Base-by-base conservation (phyloP, 2,888 invertebrate genomes). In the Lasioglossum marginatum region DNA sequence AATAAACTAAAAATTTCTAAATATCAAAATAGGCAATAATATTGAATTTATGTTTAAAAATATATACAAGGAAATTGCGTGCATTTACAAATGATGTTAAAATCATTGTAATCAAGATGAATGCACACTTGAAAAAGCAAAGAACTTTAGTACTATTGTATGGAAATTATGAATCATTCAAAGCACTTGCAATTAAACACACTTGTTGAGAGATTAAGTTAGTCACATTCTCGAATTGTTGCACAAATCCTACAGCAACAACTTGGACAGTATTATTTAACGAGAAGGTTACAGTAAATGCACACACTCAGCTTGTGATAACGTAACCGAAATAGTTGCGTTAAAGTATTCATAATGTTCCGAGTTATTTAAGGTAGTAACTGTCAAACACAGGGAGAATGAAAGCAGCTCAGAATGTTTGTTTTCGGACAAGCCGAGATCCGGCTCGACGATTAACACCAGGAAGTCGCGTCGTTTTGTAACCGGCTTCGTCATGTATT, bases 381-480 rank as follows among this genome's bases (percentile, higher is more conserved):
- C 91, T 92, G 91, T 93, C 91, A 92, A 92, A 91, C 87, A 80
- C 87, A 80, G 79, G 75, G 81, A 86, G 89, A 87, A 89, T 68
- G 83, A 82, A 79, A 82, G 83, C 88, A 88, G 82, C 82, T 82
- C 76, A 83, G 79, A 89, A 85, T 85, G 88, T 92, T 91, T 92
- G 88, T 92, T 90, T 90, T 88, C 83, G 75, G 63, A 82, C 79
- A 79, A 79, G 72, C 88, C 82, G 83, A 83, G 85, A 83, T 83
- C 71, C 76, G 86, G 81, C 82, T 82, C 75, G 77, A 70, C 70
- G 78, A 82, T 79, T 68, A 83, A 70, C 81, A 86, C 81, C 73
- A 84, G 72, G 86, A 82, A 85, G 68, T 88, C 68, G 70, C 81
- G 81, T 84, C 76, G 88, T 83, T 75, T 57, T 70, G 60, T 27